Base-by-base conservation (phyloP, 1,140 invertebrate genomes). In the Lasaia peninsularis region DNA sequence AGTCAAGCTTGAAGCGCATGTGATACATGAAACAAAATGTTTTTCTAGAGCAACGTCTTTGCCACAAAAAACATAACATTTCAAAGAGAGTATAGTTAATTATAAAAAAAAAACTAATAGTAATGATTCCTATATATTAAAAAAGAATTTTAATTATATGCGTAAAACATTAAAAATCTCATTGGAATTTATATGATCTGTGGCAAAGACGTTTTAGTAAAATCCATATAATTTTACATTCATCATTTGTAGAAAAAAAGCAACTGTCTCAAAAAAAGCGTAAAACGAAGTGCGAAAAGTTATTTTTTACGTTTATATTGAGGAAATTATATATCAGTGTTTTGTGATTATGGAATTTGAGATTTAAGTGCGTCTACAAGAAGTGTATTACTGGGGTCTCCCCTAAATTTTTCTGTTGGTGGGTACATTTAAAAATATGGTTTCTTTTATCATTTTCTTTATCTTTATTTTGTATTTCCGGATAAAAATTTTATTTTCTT, bases 271-370 rank as follows among this genome's bases (percentile, higher is more conserved):
- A 56, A 65, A 70, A 69, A 76, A 69, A 74, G 68, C 66, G 71
- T 71, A 74, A 71, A 74, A 55, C 69, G 60, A 74, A 76, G 75
- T 78, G 77, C 73, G 75, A 73, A 68, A 75, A 70, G 75, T 79
- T 80, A 81, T 81, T 84, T 84, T 84, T 80, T 82, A 84, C 75
- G 79, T 84, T 84, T 84, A 75, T 81, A 84, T 76, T 67, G 66
- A 75, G 68, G 56, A 58, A 74, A 70, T 68, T 71, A 62, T 62
- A 67, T 69, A 71, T 54, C 62, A 73, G 67, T 75, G 69, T 73
- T 58, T 68, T 52, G 73, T 71, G 67, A 40, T 40, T 40, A 40
- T 40, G 35, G 53, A 20, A 18, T 44, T 44, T 21, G 40, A 28
- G 24, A 44, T 44, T 44, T 18, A 44, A 44, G 40, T 44, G 40